Percentiles rank a stretch among this genome's conserved stretches.
phyloP scores from a whole-genome alignment of 2,888 invertebrate genomes.

The Rhabditoides inermis region DNA sequence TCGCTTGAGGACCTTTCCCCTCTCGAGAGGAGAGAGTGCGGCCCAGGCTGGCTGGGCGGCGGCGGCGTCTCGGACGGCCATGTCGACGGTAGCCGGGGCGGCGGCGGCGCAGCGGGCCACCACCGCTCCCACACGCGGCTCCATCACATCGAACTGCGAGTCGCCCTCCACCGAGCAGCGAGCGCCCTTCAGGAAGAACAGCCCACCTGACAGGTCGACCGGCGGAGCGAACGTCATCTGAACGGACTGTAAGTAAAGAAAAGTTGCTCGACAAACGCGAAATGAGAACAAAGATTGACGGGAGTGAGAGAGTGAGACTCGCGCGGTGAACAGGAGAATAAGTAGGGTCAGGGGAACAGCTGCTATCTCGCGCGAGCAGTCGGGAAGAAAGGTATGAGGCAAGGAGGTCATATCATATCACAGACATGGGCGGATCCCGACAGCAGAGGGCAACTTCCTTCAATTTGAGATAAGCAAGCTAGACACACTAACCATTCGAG shows the following conservation, averaged over 20 bases:
- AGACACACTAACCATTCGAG: no score
- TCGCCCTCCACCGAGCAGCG: constrained; percentile 12
- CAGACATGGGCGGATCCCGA: no score
- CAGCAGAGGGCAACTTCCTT: no score
- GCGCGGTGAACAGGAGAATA: no score
- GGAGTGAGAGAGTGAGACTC: no score
- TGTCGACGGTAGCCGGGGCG: constrained; percentile 14
- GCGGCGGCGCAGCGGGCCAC: constrained; percentile 22
- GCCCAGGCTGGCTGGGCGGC: constrained; percentile 20
- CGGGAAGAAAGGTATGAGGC: no score
- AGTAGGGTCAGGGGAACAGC: no score
- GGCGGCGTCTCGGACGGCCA: constrained; percentile 13
- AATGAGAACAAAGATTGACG: no score
- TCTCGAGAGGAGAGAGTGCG: constrained; percentile 25
- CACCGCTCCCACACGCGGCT: constrained; percentile 14
- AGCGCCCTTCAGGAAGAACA: constrained; percentile 28
- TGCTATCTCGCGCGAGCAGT: no score
- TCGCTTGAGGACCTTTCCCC: constrained; percentile 36
- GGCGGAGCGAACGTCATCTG: constrained; percentile 20
- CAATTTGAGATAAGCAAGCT: no score
- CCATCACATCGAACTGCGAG: constrained; percentile 5
- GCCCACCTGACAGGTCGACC: constrained; percentile 26
- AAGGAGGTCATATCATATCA: no score
- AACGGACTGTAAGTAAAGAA: background rate
- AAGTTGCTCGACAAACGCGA: background rate